These are phyloP conservation scores for roundworm (Caenorhabditis elegans) DNA, from an alignment of 1,140 invertebrate species.

Conservation along the genomic window DNA sequence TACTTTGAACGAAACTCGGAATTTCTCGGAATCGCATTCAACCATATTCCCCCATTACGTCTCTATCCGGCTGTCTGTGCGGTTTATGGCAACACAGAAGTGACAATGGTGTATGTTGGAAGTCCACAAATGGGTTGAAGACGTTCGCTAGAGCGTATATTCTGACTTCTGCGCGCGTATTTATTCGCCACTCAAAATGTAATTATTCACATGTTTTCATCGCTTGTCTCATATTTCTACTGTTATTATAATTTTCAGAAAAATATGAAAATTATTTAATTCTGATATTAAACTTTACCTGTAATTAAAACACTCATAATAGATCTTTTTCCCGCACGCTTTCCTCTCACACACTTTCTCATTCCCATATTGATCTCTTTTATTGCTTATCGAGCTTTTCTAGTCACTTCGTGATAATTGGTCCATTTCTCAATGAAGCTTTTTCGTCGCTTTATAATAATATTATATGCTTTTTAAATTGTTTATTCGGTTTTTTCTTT, in stretches of 20 bases:
- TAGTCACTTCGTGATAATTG: not conserved
- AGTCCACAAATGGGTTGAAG: conserved; percentile 53
- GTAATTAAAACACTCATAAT: too few species aligned
- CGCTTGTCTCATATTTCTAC: too few species aligned
- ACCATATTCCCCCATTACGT: conserved; percentile 87
- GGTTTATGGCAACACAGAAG: conserved; percentile 97
- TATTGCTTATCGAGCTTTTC: not conserved
- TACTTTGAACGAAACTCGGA: conserved; percentile 98
- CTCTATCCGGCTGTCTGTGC: conserved; percentile 93
- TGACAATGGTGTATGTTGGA: conserved; percentile 98
- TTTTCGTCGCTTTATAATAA: conserved; percentile 12
- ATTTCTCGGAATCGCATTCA: conserved; percentile 95
- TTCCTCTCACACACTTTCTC: not conserved
- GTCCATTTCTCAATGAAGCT: conserved; percentile 25
- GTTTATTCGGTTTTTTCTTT: not conserved
- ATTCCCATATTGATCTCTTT: not conserved
- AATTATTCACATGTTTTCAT: too few species aligned
- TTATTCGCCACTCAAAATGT: too few species aligned
- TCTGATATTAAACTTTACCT: too few species aligned
- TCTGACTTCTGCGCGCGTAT: not conserved
- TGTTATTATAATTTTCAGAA: too few species aligned
- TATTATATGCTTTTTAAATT: not conserved
- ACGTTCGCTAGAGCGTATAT: not conserved
- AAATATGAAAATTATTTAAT: too few species aligned
- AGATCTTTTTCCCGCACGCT: not conserved